Percentiles rank a stretch among this genome's conserved stretches.
These are phyloP conservation scores for Zoanthus solanderi DNA, from an alignment of 92 coral and sea anemone genomes.

Conservation along the genomic window DNA sequence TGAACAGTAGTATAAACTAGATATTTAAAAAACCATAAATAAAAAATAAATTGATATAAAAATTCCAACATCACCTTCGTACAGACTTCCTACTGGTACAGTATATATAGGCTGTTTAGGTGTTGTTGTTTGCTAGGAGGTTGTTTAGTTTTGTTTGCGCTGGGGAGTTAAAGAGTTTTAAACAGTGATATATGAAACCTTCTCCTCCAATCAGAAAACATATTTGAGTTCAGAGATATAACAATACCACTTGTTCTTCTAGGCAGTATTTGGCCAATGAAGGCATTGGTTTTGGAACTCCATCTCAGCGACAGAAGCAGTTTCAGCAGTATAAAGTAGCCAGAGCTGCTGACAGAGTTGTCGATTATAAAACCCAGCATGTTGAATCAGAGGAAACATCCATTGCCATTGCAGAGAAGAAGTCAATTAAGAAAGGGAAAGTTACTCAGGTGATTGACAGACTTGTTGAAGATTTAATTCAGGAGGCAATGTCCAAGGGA, in stretches of 20 bases:
- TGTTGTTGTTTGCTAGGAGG: too few relatives aligned
- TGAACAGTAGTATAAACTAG: too few relatives aligned
- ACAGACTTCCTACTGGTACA: too few relatives aligned
- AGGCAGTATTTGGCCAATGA: conserved; percentile 85
- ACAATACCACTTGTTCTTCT: neutral
- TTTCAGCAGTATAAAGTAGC: conserved; percentile 75
- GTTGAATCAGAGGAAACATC: conserved; percentile 88
- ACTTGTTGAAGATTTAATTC: conserved; percentile 86
- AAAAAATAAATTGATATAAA: too few relatives aligned
- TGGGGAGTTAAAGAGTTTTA: too few relatives aligned
- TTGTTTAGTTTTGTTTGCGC: too few relatives aligned
- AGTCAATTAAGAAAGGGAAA: conserved; percentile 72
- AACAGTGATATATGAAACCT: too few relatives aligned
- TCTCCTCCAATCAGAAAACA: too few relatives aligned
- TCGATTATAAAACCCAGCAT: conserved; percentile 70
- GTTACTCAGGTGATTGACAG: conserved; percentile 86
- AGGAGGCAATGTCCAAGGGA: conserved; percentile 91
- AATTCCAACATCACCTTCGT: too few relatives aligned
- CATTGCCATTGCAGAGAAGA: conserved; percentile 85
- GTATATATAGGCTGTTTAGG: too few relatives aligned
- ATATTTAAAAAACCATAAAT: too few relatives aligned
- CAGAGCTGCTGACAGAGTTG: conserved; percentile 82
- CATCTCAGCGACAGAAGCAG: conserved; percentile 75
- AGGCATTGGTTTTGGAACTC: conserved; percentile 87
- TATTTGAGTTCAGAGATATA: neutral